These are phyloP conservation scores for Rhinichthys klamathensis DNA, from an alignment of 2,113 vertebrate genomes.

Conservation along the genomic window DNA sequence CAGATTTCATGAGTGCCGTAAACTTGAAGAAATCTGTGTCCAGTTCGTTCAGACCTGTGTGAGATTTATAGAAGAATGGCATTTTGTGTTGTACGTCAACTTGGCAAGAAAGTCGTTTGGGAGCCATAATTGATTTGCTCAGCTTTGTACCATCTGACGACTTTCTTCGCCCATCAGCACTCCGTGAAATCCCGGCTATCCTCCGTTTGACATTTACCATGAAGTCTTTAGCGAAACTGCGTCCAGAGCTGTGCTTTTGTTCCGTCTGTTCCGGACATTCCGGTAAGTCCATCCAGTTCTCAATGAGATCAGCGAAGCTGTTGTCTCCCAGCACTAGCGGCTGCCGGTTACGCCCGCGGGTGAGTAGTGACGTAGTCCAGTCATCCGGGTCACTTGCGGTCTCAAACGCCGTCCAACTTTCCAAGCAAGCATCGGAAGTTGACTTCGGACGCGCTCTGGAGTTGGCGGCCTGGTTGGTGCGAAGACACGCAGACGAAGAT, in stretches of 20 bases:
- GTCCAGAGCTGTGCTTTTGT: slow-evolving; percentile 69
- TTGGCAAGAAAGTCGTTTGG: slow-evolving; percentile 89
- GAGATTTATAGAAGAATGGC: slow-evolving; percentile 88
- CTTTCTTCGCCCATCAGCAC: slow-evolving; percentile 67
- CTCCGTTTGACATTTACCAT: slow-evolving; percentile 86
- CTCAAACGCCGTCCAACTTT: slow-evolving; percentile 89
- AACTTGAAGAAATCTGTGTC: slow-evolving; percentile 85
- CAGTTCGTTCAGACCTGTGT: slow-evolving; percentile 83
- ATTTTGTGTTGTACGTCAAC: slow-evolving; percentile 79
- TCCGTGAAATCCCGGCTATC: slow-evolving; percentile 82
- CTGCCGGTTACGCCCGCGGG: slow-evolving; percentile 91
- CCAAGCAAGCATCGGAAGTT: slow-evolving; percentile 90
- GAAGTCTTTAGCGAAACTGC: slow-evolving; percentile 87
- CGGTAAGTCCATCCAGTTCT: slow-evolving; percentile 98
- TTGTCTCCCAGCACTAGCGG: slow-evolving; percentile 95
- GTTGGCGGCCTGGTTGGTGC: slow-evolving; percentile 62
- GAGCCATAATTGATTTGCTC: slow-evolving; percentile 32
- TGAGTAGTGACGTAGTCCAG: slow-evolving; percentile 91
- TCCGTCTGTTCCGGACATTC: slow-evolving; percentile 80
- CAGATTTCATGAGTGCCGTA: slow-evolving; percentile 90
- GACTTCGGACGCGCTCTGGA: slow-evolving; percentile 85
- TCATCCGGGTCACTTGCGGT: slow-evolving; percentile 76
- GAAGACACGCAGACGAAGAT: slow-evolving; percentile 78
- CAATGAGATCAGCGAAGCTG: slow-evolving; percentile 94
- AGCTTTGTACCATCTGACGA: slow-evolving; percentile 54